phyloP scores from a whole-genome alignment of 2,888 invertebrate species.

The Tubulanus polymorphus region DNA sequence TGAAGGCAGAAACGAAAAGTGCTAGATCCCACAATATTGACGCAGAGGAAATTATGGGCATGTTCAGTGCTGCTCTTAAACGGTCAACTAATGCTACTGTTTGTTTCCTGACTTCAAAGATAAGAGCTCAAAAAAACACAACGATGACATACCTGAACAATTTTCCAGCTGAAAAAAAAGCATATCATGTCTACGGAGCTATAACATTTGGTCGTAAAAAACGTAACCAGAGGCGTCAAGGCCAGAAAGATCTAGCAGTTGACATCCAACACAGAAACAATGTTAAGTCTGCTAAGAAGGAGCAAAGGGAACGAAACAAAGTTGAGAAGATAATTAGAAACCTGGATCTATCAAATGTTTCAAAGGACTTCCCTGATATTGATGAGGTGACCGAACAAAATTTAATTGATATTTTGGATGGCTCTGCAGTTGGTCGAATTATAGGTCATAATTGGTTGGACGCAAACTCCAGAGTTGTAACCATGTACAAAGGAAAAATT shows the following conservation, averaged over 20 bases:
- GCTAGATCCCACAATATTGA: constrained; percentile 18
- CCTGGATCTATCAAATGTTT: too few species aligned
- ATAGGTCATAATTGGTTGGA: constrained; percentile 14
- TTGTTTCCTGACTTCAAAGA: constrained; percentile 10
- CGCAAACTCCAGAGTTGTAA: not conserved
- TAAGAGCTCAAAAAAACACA: constrained; percentile 10
- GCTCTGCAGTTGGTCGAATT: constrained; percentile 10
- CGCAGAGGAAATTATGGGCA: constrained; percentile 18
- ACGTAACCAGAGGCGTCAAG: constrained; percentile 2
- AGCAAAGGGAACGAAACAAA: too few species aligned
- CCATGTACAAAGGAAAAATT: constrained; percentile 6
- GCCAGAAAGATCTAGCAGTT: constrained; percentile 4
- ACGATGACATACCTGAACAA: constrained; percentile 7
- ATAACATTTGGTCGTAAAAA: constrained; percentile 4
- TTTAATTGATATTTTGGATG: constrained; percentile 8
- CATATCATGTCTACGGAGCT: not conserved
- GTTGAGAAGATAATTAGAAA: too few species aligned
- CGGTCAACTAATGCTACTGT: constrained; percentile 13
- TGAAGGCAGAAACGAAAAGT: constrained; percentile 14
- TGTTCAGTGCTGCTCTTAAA: constrained; percentile 15
- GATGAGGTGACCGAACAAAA: constrained; percentile 1
- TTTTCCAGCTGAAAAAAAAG: not conserved
- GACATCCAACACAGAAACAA: too few species aligned
- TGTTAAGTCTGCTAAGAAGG: too few species aligned
- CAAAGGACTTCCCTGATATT: constrained; percentile 10